Evolutionary conservation across 2,797 vertebrate species (phyloP), one percentile per base, ranked within the genome.

Genomic region (Dendrocincla tyrannina): DNA sequence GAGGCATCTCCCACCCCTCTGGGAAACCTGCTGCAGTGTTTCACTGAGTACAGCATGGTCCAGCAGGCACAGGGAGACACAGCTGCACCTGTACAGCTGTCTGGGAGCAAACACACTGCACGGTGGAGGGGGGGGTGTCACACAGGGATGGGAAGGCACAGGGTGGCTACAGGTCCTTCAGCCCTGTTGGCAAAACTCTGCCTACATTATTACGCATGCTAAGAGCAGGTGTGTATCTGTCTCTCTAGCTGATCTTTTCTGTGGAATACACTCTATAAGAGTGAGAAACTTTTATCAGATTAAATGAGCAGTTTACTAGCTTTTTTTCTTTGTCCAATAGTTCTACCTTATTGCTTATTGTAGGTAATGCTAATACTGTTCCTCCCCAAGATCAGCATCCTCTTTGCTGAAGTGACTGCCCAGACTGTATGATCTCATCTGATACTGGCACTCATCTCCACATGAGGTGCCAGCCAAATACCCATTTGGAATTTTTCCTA

Each of bases 111-210:
- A 58, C 32, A 69, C 52, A 39, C 39, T 58, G 7, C 27, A 24
- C 0, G 0, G 25, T 1, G 22, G 39, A 66, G 47, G 5, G 69
- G 27, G 0, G 0, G 3, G 27, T 25, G 49, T 27, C 62, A 55
- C 41, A 42, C 28, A 59, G 9, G 16, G 37, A 24, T 89, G 23
- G 41, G 41, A 75, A 84, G 33, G 33, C 73, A 78, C 19, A 39
- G 24, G 3, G 22, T 33, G 32, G 44, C 44, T 56, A 39, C 25
- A 33, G 37, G 20, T 82, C 55, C 74, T 53, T 62, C 37, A 63
- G 25, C n/a, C 33, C 46, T 56, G 17, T 15, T 78, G 42, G 39
- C 60, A 76, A 72, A 85, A 33, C 20, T 75, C 15, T 53, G 30
- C 53, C 30, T 46, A 37, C 1, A 1, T 41, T 28, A 49, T 35